Percentiles rank a stretch among this genome's conserved stretches.
Evolutionary conservation across 2,797 vertebrate species (phyloP).

Genomic region (Aotus griseimembra): DNA sequence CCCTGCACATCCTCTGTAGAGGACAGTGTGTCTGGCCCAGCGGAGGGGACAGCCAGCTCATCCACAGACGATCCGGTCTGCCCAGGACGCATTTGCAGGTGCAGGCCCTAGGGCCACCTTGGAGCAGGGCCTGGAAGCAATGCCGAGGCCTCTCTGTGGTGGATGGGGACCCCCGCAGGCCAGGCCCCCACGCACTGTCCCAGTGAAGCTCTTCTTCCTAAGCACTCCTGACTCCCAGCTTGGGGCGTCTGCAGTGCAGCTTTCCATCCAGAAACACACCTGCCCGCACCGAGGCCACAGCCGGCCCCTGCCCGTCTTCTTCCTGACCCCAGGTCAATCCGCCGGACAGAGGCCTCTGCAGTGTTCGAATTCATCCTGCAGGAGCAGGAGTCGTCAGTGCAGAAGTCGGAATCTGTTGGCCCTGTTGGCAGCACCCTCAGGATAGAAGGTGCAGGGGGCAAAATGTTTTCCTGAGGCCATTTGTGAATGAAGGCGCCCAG

Average conservation of each 20-base stretch:
- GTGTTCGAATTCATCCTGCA: not conserved
- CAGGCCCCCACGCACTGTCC: not conserved
- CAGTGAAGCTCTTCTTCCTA: not conserved
- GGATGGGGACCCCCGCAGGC: rapidly evolving
- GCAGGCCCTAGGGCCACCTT: not conserved
- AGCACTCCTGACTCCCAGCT: not conserved
- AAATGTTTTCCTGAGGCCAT: not conserved
- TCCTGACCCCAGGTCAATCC: not conserved
- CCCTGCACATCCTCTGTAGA: not conserved
- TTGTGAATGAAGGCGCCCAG: not conserved
- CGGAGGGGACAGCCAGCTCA: not conserved
- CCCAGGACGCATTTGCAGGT: not conserved
- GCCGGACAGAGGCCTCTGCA: not conserved
- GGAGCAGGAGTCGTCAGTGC: rapidly evolving
- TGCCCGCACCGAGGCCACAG: not conserved
- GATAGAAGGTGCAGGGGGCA: not conserved
- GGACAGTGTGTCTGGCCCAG: not conserved
- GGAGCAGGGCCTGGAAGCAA: not conserved
- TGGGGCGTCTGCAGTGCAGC: not conserved
- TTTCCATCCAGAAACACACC: not conserved
- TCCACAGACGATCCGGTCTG: not conserved
- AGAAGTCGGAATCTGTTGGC: not conserved
- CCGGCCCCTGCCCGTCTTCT: not conserved
- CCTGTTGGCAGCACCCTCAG: not conserved
- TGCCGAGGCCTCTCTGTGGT: not conserved